Conservation (phyloP, 2,113 vertebrate species). For the Scomber colias region DNA sequence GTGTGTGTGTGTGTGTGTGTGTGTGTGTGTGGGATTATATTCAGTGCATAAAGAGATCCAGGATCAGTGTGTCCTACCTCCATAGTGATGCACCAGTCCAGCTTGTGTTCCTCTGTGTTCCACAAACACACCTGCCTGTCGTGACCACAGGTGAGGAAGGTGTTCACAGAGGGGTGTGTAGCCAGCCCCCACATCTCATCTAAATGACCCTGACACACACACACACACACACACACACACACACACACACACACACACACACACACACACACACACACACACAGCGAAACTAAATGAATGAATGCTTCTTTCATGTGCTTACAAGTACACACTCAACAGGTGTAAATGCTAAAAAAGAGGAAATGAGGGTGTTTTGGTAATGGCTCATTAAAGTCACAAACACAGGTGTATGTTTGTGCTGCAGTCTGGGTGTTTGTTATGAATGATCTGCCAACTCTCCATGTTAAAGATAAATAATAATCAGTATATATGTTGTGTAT, state of each 20-base stretch:
- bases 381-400: too few relatives aligned
- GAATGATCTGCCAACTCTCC: too few relatives aligned
- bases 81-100: slow-evolving; percentile 89
- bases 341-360: too few relatives aligned
- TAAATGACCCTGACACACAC: slow-evolving; percentile 86
- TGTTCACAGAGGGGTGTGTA: slow-evolving; percentile 88
- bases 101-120: slow-evolving; percentile 87
- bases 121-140: slow-evolving; percentile 93
- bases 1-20: not conserved
- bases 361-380: too few relatives aligned
- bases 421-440: too few relatives aligned
- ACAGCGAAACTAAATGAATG: not conserved
- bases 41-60: not conserved
- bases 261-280: slow-evolving; percentile 6
- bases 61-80: slow-evolving; percentile 81
- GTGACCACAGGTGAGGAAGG: slow-evolving; percentile 91
- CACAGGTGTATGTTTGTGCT: too few relatives aligned
- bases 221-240: slow-evolving; percentile 13
- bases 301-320: too few relatives aligned
- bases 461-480: too few relatives aligned
- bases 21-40: not conserved
- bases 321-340: too few relatives aligned
- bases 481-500: too few relatives aligned
- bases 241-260: slow-evolving; percentile 1
- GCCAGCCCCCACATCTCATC: slow-evolving; percentile 95